Percentiles rank a stretch among this genome's conserved stretches.
Conservation (phyloP, 2,113 vertebrate species). For the Rhegmatorhina hoffmannsi region DNA sequence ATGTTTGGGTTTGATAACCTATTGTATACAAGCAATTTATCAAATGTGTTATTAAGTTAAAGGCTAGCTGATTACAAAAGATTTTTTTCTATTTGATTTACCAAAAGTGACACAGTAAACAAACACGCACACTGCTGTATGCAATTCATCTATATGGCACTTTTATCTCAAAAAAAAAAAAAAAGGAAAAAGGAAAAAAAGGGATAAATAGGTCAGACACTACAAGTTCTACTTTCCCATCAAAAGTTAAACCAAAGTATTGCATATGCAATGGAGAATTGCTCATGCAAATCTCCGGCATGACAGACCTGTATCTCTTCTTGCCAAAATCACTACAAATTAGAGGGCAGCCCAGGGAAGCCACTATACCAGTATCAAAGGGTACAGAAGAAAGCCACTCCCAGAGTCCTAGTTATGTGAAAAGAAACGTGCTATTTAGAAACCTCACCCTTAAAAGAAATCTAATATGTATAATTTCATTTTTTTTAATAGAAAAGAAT, state of each 20-base stretch:
- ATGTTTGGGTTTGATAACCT: conserved; percentile 46
- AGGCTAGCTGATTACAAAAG: conserved; percentile 23
- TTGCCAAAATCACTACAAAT: not conserved
- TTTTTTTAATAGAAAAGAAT: conserved; percentile 38
- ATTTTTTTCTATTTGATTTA: conserved; percentile 44
- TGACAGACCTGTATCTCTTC: not conserved
- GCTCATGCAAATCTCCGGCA: not conserved
- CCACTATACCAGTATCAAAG: not conserved
- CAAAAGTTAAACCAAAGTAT: not conserved
- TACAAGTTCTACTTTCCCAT: not conserved
- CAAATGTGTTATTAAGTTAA: conserved; percentile 41
- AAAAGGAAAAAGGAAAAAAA: not conserved
- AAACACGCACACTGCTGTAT: not conserved
- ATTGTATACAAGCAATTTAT: conserved; percentile 25
- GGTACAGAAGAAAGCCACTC: not conserved
- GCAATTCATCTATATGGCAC: not conserved
- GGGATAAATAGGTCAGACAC: not conserved
- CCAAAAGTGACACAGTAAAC: conserved; percentile 1
- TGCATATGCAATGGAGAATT: not conserved
- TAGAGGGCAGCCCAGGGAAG: not conserved
- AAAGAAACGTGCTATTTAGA: conserved; percentile 34
- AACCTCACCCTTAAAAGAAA: conserved; percentile 36
- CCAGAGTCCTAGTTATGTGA: conserved; percentile 12
- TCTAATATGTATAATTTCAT: conserved; percentile 51
- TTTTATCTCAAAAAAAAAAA: not conserved